Conservation (phyloP, 2,797 vertebrate species). For the Micropoecilia bifurca region DNA sequence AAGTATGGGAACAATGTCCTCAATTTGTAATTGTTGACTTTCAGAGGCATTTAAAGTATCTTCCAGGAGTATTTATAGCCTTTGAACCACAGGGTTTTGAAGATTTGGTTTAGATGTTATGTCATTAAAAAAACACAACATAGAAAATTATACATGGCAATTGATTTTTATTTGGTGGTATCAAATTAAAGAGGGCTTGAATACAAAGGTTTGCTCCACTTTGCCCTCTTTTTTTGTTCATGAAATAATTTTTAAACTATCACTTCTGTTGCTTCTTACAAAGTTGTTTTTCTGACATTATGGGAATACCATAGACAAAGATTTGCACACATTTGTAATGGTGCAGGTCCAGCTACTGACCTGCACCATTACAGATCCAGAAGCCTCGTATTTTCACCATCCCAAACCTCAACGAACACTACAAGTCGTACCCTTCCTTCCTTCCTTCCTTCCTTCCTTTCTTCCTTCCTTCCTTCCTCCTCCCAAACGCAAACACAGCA, state of each 20-base stretch:
- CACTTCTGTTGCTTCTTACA: neutral
- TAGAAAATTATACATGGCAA: neutral
- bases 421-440: neutral
- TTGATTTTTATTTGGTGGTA: neutral
- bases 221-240: neutral
- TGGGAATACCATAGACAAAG: no score
- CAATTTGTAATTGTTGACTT: neutral
- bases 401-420: no score
- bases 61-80: neutral
- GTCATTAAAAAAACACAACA: neutral
- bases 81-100: neutral
- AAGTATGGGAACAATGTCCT: constrained; percentile 5
- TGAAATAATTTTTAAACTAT: neutral
- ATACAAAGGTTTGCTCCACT: neutral
- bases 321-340: no score
- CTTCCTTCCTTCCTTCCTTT: no score
- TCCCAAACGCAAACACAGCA: neutral
- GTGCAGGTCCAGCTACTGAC: no score
- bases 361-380: no score
- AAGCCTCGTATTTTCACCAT: no score
- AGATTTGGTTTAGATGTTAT: neutral
- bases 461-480: neutral
- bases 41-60: neutral
- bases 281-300: no score
- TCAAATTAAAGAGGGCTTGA: neutral